A percentile compares a stretch with the other conserved stretches of the same genome.
phyloP scores from a whole-genome alignment of 2,888 invertebrate species.

The Ennomos quercinarius region DNA sequence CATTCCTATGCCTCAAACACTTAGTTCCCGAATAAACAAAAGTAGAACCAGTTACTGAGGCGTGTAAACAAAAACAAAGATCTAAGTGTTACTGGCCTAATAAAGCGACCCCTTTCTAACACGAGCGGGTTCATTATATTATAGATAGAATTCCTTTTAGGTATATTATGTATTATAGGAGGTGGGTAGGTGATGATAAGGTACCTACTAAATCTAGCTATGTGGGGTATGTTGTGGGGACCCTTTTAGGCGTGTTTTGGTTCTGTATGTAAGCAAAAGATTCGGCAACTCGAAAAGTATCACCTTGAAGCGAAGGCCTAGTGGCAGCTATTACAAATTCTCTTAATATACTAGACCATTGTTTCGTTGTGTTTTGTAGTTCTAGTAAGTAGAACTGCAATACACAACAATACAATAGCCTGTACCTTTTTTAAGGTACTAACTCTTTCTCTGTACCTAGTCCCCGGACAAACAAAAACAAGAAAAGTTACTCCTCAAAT shows the following conservation, averaged over 20 bases:
- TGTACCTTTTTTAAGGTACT: too few relatives aligned
- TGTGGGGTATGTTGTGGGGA: constrained; percentile 61
- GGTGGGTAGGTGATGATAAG: constrained; percentile 9
- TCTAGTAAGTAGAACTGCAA: too few relatives aligned
- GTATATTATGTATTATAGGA: constrained; percentile 60
- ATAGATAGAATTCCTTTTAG: constrained; percentile 83
- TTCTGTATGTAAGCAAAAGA: not conserved
- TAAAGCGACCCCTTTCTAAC: constrained; percentile 80
- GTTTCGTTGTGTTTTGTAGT: too few relatives aligned
- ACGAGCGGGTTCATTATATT: constrained; percentile 82
- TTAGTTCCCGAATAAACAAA: constrained; percentile 35
- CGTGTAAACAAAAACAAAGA: constrained; percentile 75
- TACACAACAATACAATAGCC: too few relatives aligned
- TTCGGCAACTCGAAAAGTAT: too few relatives aligned
- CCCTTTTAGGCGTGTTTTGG: constrained; percentile 61
- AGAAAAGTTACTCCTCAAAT: too few relatives aligned
- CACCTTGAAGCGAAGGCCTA: too few relatives aligned
- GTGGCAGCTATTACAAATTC: too few relatives aligned
- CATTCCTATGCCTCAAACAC: too few relatives aligned
- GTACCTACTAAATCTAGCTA: constrained; percentile 22
- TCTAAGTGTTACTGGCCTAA: constrained; percentile 82
- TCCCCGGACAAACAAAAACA: too few relatives aligned
- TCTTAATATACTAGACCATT: too few relatives aligned
- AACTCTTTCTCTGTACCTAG: too few relatives aligned
- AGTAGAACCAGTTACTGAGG: constrained; percentile 38